These are phyloP conservation scores for Melitaea athalia DNA, from an alignment of 2,888 invertebrate genomes.

Conservation along the genomic window DNA sequence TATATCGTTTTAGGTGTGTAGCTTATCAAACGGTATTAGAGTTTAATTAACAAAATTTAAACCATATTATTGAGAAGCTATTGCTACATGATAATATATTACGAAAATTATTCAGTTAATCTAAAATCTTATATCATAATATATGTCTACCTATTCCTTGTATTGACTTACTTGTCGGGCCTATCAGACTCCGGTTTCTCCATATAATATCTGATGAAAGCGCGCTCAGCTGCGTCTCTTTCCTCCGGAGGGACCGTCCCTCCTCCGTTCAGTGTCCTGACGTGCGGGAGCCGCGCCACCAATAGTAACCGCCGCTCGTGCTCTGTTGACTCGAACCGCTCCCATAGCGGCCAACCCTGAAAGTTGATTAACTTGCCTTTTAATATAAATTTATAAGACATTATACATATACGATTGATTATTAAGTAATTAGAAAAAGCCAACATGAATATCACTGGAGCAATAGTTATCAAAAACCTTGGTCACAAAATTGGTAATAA, in stretches of 20 bases:
- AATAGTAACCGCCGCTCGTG: constrained; percentile 93
- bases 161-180: constrained; percentile 85
- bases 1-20: too few relatives aligned
- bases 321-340: constrained; percentile 91
- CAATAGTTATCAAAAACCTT: too few relatives aligned
- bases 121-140: neutral
- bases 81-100: neutral
- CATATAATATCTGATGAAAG: constrained; percentile 96
- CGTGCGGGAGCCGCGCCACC: constrained; percentile 93
- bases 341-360: constrained; percentile 88
- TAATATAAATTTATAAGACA: neutral
- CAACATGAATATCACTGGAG: neutral
- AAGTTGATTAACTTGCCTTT: constrained; percentile 28
- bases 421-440: too few relatives aligned
- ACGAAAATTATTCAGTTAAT: too few relatives aligned
- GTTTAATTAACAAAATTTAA: too few relatives aligned
- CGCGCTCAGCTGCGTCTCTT: constrained; percentile 95
- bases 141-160: too few relatives aligned
- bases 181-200: constrained; percentile 92
- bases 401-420: neutral
- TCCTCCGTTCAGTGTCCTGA: constrained; percentile 94
- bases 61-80: too few relatives aligned
- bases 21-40: too few relatives aligned
- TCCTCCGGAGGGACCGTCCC: constrained; percentile 91
- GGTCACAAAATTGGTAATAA: too few relatives aligned